phyloP scores from a whole-genome alignment of 1,140 invertebrate species.

The Macrosteles quadrilineatus region DNA sequence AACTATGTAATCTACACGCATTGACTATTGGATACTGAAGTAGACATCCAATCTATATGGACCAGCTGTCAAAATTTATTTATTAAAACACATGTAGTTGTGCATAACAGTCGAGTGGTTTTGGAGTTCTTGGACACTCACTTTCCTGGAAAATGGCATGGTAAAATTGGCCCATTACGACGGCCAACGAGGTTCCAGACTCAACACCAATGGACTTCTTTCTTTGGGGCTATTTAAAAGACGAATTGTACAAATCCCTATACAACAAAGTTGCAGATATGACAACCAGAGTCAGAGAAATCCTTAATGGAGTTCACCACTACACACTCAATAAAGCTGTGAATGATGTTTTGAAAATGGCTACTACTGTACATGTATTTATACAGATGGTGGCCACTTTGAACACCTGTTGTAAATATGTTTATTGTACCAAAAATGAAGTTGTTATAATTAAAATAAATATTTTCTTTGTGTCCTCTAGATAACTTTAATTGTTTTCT shows the following conservation, averaged over 20 bases:
- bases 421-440: too few species aligned
- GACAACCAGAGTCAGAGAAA: too few species aligned
- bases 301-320: not conserved
- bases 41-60: too few species aligned
- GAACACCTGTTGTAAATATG: too few species aligned
- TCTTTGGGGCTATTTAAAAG: not conserved
- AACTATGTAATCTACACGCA: too few species aligned
- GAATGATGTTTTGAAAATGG: conserved; percentile 5
- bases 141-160: not conserved
- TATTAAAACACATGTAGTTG: too few species aligned
- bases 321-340: not conserved
- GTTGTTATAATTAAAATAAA: too few species aligned
- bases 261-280: not conserved
- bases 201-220: not conserved
- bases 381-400: too few species aligned
- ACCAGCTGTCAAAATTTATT: too few species aligned
- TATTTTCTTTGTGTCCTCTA: not conserved
- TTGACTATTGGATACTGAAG: too few species aligned
- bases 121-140: not conserved
- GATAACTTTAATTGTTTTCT: conserved; percentile 26
- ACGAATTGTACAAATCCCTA: not conserved
- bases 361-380: not conserved
- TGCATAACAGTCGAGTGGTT: not conserved
- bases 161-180: not conserved
- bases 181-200: not conserved